Conservation (phyloP, 2,113 vertebrate species). For the Onychostoma macrolepis region DNA sequence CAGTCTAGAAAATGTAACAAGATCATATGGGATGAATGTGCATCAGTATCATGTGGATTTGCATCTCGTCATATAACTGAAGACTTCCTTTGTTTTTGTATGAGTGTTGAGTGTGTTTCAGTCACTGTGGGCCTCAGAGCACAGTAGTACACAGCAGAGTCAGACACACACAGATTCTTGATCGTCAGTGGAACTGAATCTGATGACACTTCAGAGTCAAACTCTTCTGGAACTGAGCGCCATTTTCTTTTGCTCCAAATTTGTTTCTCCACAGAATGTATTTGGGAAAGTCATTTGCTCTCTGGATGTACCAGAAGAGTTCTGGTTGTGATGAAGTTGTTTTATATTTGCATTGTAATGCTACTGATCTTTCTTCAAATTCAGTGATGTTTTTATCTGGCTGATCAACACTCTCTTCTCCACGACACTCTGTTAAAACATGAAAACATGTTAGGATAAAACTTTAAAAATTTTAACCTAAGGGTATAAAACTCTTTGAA, state of each 20-base stretch:
- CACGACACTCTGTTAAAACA: neutral
- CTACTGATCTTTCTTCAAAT: neutral
- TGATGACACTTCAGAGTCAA: neutral
- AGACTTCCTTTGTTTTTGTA: neutral
- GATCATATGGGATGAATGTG: too few relatives aligned
- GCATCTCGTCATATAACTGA: too few relatives aligned
- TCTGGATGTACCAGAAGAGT: conserved; percentile 19
- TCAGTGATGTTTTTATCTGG: too few relatives aligned
- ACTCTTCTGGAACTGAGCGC: neutral
- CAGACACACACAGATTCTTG: neutral
- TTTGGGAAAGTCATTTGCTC: neutral
- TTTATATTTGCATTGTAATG: neutral
- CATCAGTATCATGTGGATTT: too few relatives aligned
- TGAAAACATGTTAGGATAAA: neutral
- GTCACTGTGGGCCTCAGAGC: neutral
- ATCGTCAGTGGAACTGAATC: neutral
- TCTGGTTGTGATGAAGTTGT: neutral
- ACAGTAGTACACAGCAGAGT: conserved; percentile 22
- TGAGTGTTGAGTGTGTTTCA: neutral
- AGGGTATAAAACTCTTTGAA: too few relatives aligned
- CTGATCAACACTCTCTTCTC: neutral
- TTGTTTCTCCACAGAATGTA: neutral
- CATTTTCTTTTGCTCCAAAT: too few relatives aligned
- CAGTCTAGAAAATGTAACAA: too few relatives aligned
- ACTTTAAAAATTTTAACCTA: too few relatives aligned